phyloP scores from a whole-genome alignment of 1,140 invertebrate genomes.

The Camponotus pennsylvanicus region DNA sequence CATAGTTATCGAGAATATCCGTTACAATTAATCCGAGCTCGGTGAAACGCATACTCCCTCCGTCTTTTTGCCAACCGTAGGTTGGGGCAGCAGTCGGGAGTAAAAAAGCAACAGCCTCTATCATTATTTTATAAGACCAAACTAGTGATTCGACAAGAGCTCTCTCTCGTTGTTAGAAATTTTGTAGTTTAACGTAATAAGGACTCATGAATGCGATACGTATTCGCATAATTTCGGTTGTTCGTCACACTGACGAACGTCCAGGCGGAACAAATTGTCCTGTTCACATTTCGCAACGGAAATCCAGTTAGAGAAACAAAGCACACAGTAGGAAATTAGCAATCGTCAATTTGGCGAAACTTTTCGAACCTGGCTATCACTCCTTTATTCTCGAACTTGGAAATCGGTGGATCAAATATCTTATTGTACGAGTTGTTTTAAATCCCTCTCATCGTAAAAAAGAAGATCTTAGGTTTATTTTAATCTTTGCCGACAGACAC shows the following conservation, averaged over 20 bases:
- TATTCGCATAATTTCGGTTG: constrained; percentile 49
- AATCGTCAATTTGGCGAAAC: constrained; percentile 14
- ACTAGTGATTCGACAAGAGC: background rate
- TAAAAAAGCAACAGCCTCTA: background rate
- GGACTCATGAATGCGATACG: background rate
- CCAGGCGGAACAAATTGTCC: constrained; percentile 76
- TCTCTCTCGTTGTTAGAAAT: background rate
- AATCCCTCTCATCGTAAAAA: background rate
- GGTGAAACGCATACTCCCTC: no score
- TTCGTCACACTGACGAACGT: constrained; percentile 25
- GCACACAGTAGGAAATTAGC: background rate
- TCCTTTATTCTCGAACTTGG: background rate
- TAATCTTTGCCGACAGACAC: background rate
- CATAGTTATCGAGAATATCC: no score
- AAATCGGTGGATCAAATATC: background rate
- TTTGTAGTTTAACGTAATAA: constrained; percentile 30
- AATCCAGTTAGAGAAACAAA: constrained; percentile 31
- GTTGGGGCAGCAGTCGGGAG: no score
- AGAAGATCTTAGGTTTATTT: background rate
- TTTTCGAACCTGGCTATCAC: background rate
- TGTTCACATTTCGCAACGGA: constrained; percentile 46
- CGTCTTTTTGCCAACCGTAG: no score
- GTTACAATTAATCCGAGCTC: no score
- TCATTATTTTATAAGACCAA: background rate
- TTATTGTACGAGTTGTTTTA: background rate